Evolutionary conservation across 2,888 invertebrate species (phyloP), one percentile per base, ranked within the genome.

Genomic region (Orthonevra nobilis): DNA sequence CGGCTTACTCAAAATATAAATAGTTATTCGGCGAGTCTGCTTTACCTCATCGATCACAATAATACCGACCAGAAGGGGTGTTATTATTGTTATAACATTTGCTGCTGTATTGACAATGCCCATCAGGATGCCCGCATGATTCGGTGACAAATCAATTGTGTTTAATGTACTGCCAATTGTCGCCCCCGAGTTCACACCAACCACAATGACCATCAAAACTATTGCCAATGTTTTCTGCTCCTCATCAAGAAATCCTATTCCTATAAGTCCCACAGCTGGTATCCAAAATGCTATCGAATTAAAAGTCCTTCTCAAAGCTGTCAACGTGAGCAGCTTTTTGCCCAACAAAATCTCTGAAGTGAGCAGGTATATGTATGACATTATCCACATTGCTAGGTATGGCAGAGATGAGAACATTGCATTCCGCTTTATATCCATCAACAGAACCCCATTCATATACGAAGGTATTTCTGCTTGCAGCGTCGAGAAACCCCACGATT

Each of bases 401-500:
- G 92, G 91, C 3, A 92, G 82, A 0, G 91, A 90, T 0, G 91
- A 90, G 30, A 88, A 86, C 0, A 88, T 17, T 0, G 91, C 90
- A 74, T 90, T 90, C 85, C 88, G 85, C 86, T 91, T 90, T 44
- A 94, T 92, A 48, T 93, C 89, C 82, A 92, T 92, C 46, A 89
- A 86, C 0, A 93, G 88, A 0, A 93, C 91, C 38, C 90, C 89
- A 63, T 91, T 91, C 90, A 94, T 91, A 83, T 93, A 94, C 0
- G 91, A 91, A 0, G 94, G 94, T 83, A 93, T 92, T 85, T 94
- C 91, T 0, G 93, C 93, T 83, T 94, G 89, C 0, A 94, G 86
- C 0, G 92, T 93, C 89, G 92, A 93, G 83, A 92, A 93, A 0
- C 94, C 94, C 93, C 93, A 94, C 77, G 92, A 92, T 75, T 93